Base-by-base conservation (phyloP, 2,888 invertebrate species). In the Cynaeus angustus region DNA sequence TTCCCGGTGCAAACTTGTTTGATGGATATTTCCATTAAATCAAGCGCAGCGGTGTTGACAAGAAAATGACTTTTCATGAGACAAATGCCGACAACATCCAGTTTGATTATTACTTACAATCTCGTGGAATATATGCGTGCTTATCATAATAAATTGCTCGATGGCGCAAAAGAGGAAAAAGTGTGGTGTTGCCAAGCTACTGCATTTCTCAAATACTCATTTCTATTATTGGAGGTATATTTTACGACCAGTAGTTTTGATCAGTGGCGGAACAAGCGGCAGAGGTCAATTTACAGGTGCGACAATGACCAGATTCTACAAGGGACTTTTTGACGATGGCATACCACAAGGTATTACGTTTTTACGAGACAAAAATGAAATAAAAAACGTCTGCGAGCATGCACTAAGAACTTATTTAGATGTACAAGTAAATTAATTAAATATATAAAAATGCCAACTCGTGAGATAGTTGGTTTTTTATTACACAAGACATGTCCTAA, bases 1-100 rank as follows among this genome's bases (percentile, higher is more conserved):
- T 21, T 21, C 21, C 21, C 21, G 21, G 21, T 21, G 21, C 21
- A 21, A 21, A 14, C 61, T 61, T 14, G 30, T 30, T 58, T 69
- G 72, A 72, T 66, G 58, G 66, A 69, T 72, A 72, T 72, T 72
- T 72, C 55, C 66, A 69, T 72, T 72, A 59, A 72, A 72, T 70
- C 70, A 72, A 67, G 67, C 64, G 53, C 58, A 52, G 65, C 58
- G 53, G 52, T 66, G 72, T 67, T 65, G 72, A 72, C 72, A 72
- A 72, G 70, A 72, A 72, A 70, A 72, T 68, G 68, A 70, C 52
- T 72, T 70, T 68, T 61, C 68, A 66, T 53, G 66, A 59, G 71
- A 71, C 68, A 69, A 68, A 66, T 68, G 69, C 53, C 61, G 58
- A 55, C 69, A 59, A 59, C 53, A 50, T 72, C 9, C 67, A 61